Conservation (phyloP, 2,797 vertebrate species). For the Alcedo atthis region DNA sequence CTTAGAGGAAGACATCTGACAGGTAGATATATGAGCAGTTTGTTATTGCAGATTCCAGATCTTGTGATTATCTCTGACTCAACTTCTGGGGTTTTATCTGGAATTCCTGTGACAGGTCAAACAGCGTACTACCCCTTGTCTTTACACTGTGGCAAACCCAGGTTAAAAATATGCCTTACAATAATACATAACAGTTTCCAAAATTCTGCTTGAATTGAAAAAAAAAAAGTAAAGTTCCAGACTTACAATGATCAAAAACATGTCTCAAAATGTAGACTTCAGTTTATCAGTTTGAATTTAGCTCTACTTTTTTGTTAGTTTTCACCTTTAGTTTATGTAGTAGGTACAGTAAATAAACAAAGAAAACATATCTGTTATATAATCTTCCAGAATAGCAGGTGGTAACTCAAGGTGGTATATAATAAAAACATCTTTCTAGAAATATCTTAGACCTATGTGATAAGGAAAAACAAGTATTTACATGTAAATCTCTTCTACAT, state of each 20-base stretch:
- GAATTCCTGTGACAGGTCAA: slow-evolving; percentile 92
- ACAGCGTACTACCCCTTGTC: slow-evolving; percentile 79
- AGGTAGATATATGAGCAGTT: slow-evolving; percentile 98
- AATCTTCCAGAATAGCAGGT: background rate
- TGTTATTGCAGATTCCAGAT: slow-evolving; percentile 99
- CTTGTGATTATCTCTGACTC: slow-evolving; percentile 96
- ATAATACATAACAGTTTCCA: slow-evolving; percentile 78
- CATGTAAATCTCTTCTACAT: background rate
- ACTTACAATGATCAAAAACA: background rate
- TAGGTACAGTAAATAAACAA: background rate
- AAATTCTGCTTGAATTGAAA: background rate
- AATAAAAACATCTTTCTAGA: background rate
- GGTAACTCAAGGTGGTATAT: background rate
- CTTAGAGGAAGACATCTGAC: slow-evolving; percentile 93
- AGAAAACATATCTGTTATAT: background rate
- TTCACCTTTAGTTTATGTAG: background rate
- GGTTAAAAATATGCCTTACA: slow-evolving; percentile 84
- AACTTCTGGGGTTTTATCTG: slow-evolving; percentile 96
- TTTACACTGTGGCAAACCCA: slow-evolving; percentile 89
- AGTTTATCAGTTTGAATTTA: background rate
- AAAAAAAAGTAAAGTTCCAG: background rate
- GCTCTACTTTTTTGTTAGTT: background rate
- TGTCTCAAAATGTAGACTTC: background rate
- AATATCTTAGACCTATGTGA: background rate
- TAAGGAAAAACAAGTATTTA: background rate